Conservation (phyloP, 2,113 vertebrate species). For the rat (Rattus norvegicus) region GRCr8 NC_086019.1:42954001-42954500, state of each 20-base stretch:
- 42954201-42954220: neutral
- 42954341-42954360: too few species aligned
- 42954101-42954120: too few species aligned
- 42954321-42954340: too few species aligned
- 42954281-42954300: too few species aligned
- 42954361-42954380: too few species aligned
- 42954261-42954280: too few species aligned
- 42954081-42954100: neutral
- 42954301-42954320: too few species aligned
- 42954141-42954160: rapidly evolving
- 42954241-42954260: too few species aligned
- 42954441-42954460: neutral
- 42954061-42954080: neutral
- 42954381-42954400: too few species aligned
- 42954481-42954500: neutral
- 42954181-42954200: neutral
- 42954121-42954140: neutral
- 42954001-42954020: neutral
- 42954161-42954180: neutral
- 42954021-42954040: neutral
- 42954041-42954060: neutral
- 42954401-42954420: too few species aligned
- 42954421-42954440: neutral
- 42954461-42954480: neutral
- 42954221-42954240: neutral